A percentile compares a stretch with the other conserved stretches of the same genome.
phyloP scores from a whole-genome alignment of 2,113 vertebrate genomes.

The Cnemophilus loriae region DNA sequence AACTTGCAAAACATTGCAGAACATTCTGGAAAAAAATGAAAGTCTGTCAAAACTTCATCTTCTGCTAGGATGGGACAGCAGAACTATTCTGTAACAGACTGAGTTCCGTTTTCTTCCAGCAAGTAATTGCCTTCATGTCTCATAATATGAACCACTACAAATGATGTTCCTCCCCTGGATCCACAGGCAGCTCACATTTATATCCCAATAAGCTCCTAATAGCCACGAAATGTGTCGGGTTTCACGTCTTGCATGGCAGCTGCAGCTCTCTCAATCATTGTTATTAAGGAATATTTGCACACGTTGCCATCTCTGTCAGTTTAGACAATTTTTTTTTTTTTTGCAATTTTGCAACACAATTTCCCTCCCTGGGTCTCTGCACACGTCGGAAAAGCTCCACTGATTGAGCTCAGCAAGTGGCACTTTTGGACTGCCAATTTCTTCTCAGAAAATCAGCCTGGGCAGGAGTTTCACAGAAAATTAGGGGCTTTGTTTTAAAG shows the following conservation, averaged over 20 bases:
- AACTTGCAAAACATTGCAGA: not conserved
- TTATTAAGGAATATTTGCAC: not conserved
- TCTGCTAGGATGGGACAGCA: not conserved
- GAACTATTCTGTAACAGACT: not conserved
- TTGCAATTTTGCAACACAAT: not conserved
- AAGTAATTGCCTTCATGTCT: not conserved
- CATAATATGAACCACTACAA: not conserved
- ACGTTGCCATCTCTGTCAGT: not conserved
- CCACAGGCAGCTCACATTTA: not conserved
- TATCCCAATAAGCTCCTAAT: not conserved
- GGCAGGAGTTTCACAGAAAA: not conserved
- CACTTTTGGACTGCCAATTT: not conserved
- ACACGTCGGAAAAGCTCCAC: accelerated
- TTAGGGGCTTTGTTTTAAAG: not conserved
- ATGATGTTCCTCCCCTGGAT: not conserved
- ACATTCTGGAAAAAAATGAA: not conserved
- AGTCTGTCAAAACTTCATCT: not conserved
- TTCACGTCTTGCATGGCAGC: not conserved
- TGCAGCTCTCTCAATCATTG: not conserved
- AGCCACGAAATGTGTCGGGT: not conserved
- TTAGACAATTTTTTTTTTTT: not conserved
- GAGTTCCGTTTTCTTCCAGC: not conserved
- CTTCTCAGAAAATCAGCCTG: not conserved
- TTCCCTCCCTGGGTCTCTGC: not conserved
- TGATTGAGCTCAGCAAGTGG: not conserved